Percentiles rank a stretch among this genome's conserved stretches.
Evolutionary conservation across 2,888 invertebrate species (phyloP).

Genomic region (Athalia circularis): DNA sequence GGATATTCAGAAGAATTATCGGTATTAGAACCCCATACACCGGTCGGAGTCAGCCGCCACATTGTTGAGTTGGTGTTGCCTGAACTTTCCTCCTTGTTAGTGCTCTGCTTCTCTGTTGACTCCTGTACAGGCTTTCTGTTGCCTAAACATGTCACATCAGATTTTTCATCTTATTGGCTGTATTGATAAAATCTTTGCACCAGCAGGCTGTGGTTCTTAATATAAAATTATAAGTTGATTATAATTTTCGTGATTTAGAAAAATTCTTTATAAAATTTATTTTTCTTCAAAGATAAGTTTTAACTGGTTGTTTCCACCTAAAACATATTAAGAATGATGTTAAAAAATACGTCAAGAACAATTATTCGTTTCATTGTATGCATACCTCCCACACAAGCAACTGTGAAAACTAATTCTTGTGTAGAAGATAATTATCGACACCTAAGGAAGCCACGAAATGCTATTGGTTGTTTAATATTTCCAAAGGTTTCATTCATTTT

Average conservation of each 20-base stretch:
- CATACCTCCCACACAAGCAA: background rate
- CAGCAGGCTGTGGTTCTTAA: slow-evolving; percentile 21
- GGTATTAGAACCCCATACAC: slow-evolving; percentile 66
- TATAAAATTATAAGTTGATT: slow-evolving; percentile 27
- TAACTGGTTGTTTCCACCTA: slow-evolving; percentile 55
- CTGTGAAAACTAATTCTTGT: background rate
- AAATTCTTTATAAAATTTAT: slow-evolving; percentile 38
- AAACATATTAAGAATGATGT: slow-evolving; percentile 59
- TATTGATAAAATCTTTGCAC: slow-evolving; percentile 9
- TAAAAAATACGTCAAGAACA: slow-evolving; percentile 51
- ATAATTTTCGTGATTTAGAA: slow-evolving; percentile 36
- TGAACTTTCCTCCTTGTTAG: slow-evolving; percentile 58
- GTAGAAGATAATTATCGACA: background rate
- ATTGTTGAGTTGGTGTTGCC: slow-evolving; percentile 64
- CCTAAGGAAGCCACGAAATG: too few relatives aligned
- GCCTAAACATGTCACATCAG: slow-evolving; percentile 68
- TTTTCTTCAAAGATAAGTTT: slow-evolving; percentile 47
- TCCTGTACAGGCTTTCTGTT: slow-evolving; percentile 66
- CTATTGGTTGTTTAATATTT: too few relatives aligned
- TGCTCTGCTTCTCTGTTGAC: slow-evolving; percentile 59
- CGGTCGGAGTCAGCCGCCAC: slow-evolving; percentile 69
- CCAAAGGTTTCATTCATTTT: too few relatives aligned
- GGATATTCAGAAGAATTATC: slow-evolving; percentile 69
- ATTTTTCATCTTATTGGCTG: slow-evolving; percentile 54
- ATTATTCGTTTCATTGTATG: background rate